A percentile compares a stretch with the other conserved stretches of the same genome.
phyloP scores from a whole-genome alignment of 2,888 invertebrate species.

The Pyrochroa serraticornis region DNA sequence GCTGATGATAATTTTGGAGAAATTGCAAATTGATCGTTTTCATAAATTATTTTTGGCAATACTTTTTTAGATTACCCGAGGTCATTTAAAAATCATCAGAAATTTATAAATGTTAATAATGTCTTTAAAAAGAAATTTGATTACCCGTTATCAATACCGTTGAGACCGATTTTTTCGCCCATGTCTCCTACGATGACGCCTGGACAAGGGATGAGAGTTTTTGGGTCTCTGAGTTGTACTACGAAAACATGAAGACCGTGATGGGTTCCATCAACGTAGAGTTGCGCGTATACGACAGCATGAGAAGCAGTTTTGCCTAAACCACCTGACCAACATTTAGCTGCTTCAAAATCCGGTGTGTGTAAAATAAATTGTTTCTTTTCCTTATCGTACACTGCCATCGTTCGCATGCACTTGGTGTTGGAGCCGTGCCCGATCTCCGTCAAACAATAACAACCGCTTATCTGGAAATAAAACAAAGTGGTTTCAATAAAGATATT shows the following conservation, averaged over 20 bases:
- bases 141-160: constrained; percentile 94
- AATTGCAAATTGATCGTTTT: no score
- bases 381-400: constrained; percentile 77
- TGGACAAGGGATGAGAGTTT: constrained; percentile 72
- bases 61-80: no score
- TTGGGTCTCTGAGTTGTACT: constrained; percentile 81
- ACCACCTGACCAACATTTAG: constrained; percentile 85
- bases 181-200: constrained; percentile 90
- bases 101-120: no score
- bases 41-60: no score
- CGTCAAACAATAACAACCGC: constrained; percentile 83
- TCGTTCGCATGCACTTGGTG: constrained; percentile 84
- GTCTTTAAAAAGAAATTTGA: no score
- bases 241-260: constrained; percentile 89
- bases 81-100: no score
- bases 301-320: constrained; percentile 84
- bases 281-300: constrained; percentile 85
- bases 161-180: constrained; percentile 89
- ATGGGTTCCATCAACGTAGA: constrained; percentile 76
- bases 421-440: constrained; percentile 92
- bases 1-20: no score
- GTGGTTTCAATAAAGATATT: no score
- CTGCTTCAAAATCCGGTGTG: constrained; percentile 77
- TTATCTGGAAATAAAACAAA: constrained; percentile 53
- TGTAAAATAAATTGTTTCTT: constrained; percentile 75